Base-by-base conservation (phyloP, 2,888 invertebrate species). In the Dichetophora obliterata region DNA sequence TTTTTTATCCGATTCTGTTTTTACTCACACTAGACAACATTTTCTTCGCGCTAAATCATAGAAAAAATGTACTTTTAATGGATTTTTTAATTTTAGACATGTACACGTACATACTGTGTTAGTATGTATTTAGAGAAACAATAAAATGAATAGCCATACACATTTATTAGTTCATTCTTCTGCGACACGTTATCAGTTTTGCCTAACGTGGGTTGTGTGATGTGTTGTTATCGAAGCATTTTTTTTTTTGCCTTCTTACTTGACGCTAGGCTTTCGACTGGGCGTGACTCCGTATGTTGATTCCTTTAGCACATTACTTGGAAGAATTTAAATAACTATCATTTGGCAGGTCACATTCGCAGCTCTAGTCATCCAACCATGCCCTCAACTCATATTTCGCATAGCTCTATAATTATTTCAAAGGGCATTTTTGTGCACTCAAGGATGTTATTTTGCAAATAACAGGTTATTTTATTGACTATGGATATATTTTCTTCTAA, bases 391-490 rank as follows among this genome's bases (percentile, higher is more conserved):
- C 54, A 22, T 22, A 54, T 54, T 54, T 54, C 34, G 1, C 6
- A 27, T 8, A 22, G 37, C n/a, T 48, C 43, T 19, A 66, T 37
- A 43, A 43, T 43, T 43, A 34, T 66, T 66, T 31, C 34, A 43
- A 66, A 66, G 37, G 19, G 37, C 22, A 66, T 65, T 65, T n/a
- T 65, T 19, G 9, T 65, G 34, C 43, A n/a, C 14, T 37, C 66
- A 68, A 68, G 63, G 50, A 68, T 68, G 27, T 68, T 27, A 68
- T 68, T 68, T 68, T 11, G 24, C 24, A 68, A 68, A 68, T 68
- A 68, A 50, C 68, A 14, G 68, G 68, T 68, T 68, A 75, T 75
- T 75, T 73, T 70, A 48, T 11, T 43, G 3, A 43, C 11, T 43
- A 43, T 14, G 43, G 43, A 43, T 11, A 2, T 11, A 14, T 2